phyloP scores from a whole-genome alignment of 2,888 invertebrate species.

The Cheilosia impressa region DNA sequence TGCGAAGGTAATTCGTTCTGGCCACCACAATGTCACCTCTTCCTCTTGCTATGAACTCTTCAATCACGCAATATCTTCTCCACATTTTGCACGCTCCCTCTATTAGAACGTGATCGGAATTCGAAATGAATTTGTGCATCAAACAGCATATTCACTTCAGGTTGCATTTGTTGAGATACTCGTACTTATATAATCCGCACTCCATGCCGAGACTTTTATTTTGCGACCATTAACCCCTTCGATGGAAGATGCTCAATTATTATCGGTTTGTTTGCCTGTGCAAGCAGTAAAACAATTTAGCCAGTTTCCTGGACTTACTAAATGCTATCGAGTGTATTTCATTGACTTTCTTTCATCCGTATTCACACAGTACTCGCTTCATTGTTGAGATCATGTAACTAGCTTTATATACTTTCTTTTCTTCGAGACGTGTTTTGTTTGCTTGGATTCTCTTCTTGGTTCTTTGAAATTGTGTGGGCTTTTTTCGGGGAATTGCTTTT shows the following conservation, averaged over 20 bases:
- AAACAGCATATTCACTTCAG: constrained; percentile 21
- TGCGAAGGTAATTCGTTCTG: constrained; percentile 10
- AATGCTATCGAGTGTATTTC: constrained; percentile 9
- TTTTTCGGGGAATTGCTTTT: neutral
- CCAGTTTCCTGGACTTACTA: constrained; percentile 6
- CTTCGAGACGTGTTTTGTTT: constrained; percentile 26
- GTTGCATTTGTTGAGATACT: constrained; percentile 1
- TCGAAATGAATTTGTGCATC: constrained; percentile 40
- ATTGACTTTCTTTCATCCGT: constrained; percentile 16
- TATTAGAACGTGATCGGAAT: constrained; percentile 33
- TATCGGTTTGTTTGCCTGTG: neutral
- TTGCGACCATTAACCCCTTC: constrained; percentile 47
- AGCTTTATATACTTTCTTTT: constrained; percentile 42
- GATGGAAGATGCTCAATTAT: constrained; percentile 8
- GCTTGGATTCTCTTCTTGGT: constrained; percentile 23
- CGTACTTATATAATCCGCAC: constrained; percentile 5
- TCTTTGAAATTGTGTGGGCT: neutral
- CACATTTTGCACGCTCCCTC: constrained; percentile 24
- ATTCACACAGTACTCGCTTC: neutral
- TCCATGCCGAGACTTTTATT: constrained; percentile 15
- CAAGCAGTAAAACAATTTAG: neutral
- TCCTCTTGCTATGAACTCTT: constrained; percentile 6
- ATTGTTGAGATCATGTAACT: constrained; percentile 27
- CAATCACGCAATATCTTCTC: constrained; percentile 4
- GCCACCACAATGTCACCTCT: constrained; percentile 3